Percentiles rank a stretch among this genome's conserved stretches.
phyloP scores from a whole-genome alignment of 2,888 invertebrate genomes.

The Eremobia ochroleuca region DNA sequence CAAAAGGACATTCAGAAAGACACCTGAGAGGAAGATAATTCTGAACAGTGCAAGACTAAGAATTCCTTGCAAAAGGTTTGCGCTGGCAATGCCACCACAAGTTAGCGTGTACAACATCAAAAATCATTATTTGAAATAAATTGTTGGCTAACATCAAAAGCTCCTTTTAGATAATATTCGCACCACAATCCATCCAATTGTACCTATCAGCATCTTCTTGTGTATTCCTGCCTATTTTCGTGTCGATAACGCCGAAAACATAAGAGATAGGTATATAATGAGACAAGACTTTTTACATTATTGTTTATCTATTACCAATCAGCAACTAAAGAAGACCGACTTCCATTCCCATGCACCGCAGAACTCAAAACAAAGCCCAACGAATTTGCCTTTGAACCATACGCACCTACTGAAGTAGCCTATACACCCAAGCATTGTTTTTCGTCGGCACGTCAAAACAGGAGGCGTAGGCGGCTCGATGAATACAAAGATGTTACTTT shows the following conservation, averaged over 20 bases:
- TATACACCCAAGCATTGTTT: constrained; percentile 36
- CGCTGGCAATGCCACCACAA: not conserved
- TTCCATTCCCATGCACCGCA: not conserved
- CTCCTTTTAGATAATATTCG: not conserved
- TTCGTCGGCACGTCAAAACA: constrained; percentile 71
- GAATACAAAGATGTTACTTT: constrained; percentile 79
- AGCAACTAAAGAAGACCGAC: constrained; percentile 36
- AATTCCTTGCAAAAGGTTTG: constrained; percentile 2
- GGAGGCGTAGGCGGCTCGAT: constrained; percentile 82
- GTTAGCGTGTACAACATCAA: not conserved
- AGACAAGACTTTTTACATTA: too few species aligned
- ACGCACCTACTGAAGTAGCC: constrained; percentile 46
- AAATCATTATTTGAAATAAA: constrained; percentile 5
- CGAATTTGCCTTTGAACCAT: constrained; percentile 20
- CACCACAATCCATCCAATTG: not conserved
- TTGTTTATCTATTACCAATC: constrained; percentile 42
- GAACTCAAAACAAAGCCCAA: constrained; percentile 11
- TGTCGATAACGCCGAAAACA: not conserved
- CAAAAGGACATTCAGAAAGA: constrained; percentile 57
- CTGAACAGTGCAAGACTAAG: not conserved
- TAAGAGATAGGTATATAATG: not conserved
- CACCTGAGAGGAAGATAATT: constrained; percentile 32
- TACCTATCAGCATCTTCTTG: not conserved
- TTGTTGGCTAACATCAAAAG: not conserved
- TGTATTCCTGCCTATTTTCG: not conserved